Evolutionary conservation across 2,797 vertebrate species (phyloP).

Genomic region (Gila robusta): DNA sequence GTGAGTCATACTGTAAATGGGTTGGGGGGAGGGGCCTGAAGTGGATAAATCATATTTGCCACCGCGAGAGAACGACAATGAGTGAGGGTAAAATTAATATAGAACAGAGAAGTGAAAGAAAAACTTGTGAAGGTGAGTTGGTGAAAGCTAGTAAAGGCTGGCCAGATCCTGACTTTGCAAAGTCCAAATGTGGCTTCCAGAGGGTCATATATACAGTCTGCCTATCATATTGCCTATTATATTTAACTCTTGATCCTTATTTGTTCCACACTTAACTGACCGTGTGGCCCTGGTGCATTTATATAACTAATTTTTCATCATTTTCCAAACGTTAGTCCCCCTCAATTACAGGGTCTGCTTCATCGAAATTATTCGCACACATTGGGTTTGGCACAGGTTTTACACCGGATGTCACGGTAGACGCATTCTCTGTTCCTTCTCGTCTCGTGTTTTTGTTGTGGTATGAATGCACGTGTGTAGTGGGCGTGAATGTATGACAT

Average conservation of each 20-base stretch:
- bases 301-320: not conserved
- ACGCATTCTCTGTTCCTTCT: too few relatives aligned
- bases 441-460: too few relatives aligned
- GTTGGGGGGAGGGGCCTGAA: not conserved
- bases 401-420: not conserved
- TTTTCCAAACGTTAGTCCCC: not conserved
- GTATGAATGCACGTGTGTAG: too few relatives aligned
- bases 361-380: not conserved
- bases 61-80: not conserved
- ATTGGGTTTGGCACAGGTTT: not conserved
- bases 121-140: not conserved
- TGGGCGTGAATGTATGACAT: too few relatives aligned
- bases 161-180: slow-evolving; percentile 17
- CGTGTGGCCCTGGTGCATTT: not conserved
- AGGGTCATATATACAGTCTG: not conserved
- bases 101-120: slow-evolving; percentile 14
- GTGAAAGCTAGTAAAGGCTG: not conserved
- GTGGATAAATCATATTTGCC: not conserved
- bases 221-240: not conserved
- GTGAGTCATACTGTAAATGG: slow-evolving; percentile 15
- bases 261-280: not conserved
- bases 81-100: slow-evolving; percentile 20
- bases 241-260: not conserved
- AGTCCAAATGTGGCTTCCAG: not conserved
- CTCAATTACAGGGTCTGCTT: not conserved